These are phyloP conservation scores for Chrysopilus asiliformis DNA, from an alignment of 2,888 invertebrate species.

Conservation along the genomic window DNA sequence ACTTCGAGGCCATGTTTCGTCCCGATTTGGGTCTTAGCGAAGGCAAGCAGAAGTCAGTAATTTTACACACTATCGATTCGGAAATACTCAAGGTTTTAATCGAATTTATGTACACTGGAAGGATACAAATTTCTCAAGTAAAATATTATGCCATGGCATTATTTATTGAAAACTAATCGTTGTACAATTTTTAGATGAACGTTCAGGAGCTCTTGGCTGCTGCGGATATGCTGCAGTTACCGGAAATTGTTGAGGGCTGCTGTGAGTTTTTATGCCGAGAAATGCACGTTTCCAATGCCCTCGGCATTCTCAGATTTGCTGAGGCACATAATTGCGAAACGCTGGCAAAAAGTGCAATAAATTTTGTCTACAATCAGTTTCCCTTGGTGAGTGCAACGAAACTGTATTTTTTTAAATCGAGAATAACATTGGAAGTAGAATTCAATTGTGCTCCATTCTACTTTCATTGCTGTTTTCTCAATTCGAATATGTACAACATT, in stretches of 20 bases:
- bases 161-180: too few species aligned
- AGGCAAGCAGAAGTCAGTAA: slow-evolving; percentile 65
- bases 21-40: slow-evolving; percentile 60
- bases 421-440: too few species aligned
- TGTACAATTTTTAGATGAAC: slow-evolving; percentile 43
- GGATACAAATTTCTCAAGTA: slow-evolving; percentile 35
- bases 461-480: too few species aligned
- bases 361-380: slow-evolving; percentile 76
- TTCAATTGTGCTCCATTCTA: too few species aligned
- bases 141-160: slow-evolving; percentile 3
- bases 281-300: slow-evolving; percentile 72
- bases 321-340: slow-evolving; percentile 74
- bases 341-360: slow-evolving; percentile 61
- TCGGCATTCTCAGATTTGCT: slow-evolving; percentile 84
- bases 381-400: slow-evolving; percentile 50
- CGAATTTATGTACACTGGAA: slow-evolving; percentile 79
- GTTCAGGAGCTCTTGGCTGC: slow-evolving; percentile 81
- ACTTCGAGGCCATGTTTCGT: slow-evolving; percentile 89
- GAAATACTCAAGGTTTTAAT: slow-evolving; percentile 62
- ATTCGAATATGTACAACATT: too few species aligned
- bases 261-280: slow-evolving; percentile 74
- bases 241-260: slow-evolving; percentile 71
- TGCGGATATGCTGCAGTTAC: slow-evolving; percentile 81
- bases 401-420: too few species aligned
- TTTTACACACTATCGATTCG: slow-evolving; percentile 63